Evolutionary conservation across 2,888 invertebrate genomes (phyloP).

Genomic region (Arctia plantaginis): DNA sequence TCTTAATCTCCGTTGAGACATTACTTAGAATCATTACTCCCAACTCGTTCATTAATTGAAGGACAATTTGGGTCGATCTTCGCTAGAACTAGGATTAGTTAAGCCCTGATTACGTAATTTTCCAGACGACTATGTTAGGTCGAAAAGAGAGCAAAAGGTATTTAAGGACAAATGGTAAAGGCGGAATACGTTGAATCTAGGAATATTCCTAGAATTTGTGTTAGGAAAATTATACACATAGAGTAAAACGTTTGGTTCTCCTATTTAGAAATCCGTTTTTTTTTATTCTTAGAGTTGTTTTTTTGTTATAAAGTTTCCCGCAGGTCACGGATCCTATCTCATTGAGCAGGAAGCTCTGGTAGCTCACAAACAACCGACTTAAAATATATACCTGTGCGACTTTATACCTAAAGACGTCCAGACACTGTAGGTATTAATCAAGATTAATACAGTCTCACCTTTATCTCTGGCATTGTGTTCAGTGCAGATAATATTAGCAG

Average conservation of each 20-base stretch:
- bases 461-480: neutral
- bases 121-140: constrained; percentile 23
- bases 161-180: constrained; percentile 14
- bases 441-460: constrained; percentile 5
- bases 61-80: constrained; percentile 17
- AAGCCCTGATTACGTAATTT: constrained; percentile 26
- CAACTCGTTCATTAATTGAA: constrained; percentile 37
- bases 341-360: neutral
- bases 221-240: neutral
- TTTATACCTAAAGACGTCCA: neutral
- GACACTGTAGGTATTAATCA: neutral
- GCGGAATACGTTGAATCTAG: neutral
- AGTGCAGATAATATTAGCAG: neutral
- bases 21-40: constrained; percentile 28
- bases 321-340: neutral
- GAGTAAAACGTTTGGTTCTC: neutral
- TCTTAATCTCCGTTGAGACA: constrained; percentile 9
- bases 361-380: neutral
- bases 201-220: neutral
- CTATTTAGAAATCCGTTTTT: too few species aligned
- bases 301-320: neutral
- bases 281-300: neutral
- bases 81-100: constrained; percentile 22
- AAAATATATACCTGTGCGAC: neutral
- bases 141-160: constrained; percentile 28